Base-by-base conservation (phyloP, 2,113 vertebrate species). In the Sinocyclocheilus maitianheensis region DNA sequence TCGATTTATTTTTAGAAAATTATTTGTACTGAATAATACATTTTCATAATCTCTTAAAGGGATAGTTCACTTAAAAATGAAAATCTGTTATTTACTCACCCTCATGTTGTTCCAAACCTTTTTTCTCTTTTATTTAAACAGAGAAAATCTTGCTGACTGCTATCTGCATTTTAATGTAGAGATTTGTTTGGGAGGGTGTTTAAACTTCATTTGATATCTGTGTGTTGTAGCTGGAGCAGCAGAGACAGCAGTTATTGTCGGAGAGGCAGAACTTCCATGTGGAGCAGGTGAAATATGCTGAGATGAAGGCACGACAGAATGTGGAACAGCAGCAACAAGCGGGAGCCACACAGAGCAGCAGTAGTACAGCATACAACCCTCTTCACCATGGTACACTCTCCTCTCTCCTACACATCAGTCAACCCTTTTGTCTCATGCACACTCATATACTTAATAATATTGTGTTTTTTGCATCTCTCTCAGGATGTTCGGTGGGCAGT, bases 261-360 rank as follows among this genome's bases (percentile, higher is more conserved):
- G 98, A 99, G 84, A 94, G 98, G 58, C 97, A 99, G 92, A 97
- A 96, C 60, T 99, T 99, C 89, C 98, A 99, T 94, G 96, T 97
- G 84, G 98, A 99, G 89, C 98, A 99, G 93, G 95, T 99, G 26
- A 98, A 98, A 18, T 97, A 98, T 0, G 98, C 97, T 0, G 97
- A 99, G 86, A 77, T 99, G 0, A 95, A 98, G 81, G 96, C 97
- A 53, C 95, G 96, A 0, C 98, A 99, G 93, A 97, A 98, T 89
- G 95, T 97, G 93, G 97, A 99, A 85, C 94, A 95, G 86, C 97
- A 97, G 69, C 95, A 95, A 82, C 96, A 96, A 89, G 92, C 94
- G 11, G 26, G 94, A 34, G 86, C 90, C 0, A 91, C 3, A 95
- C 86, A 95, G 95, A 89, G 85, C 75, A 63, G 82, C n/a, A 83